A percentile compares a stretch with the other conserved stretches of the same genome.
Evolutionary conservation across 2,113 vertebrate species (phyloP).

Genomic region (Mandrillus leucophaeus): DNA sequence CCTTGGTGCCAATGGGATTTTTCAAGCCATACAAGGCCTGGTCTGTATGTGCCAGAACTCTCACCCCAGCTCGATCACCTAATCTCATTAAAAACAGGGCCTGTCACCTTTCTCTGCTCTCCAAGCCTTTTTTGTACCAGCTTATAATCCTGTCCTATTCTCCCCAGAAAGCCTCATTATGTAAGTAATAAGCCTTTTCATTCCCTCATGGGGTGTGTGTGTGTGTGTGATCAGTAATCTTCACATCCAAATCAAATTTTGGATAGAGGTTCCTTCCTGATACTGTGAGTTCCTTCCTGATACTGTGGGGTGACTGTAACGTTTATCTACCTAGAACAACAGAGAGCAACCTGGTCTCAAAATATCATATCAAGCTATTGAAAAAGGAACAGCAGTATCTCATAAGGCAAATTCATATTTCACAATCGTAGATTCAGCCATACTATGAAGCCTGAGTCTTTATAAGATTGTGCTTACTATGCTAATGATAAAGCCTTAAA

Average conservation of each 20-base stretch:
- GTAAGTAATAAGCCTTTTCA: background rate
- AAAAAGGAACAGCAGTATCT: background rate
- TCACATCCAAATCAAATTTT: background rate
- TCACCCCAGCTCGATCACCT: background rate
- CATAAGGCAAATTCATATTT: background rate
- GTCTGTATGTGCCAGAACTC: background rate
- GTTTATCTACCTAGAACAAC: background rate
- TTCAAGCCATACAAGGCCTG: background rate
- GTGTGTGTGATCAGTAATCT: background rate
- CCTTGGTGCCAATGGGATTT: background rate
- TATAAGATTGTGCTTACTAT: background rate
- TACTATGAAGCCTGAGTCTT: background rate
- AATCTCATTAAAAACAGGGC: background rate
- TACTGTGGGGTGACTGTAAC: background rate
- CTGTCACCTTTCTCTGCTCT: background rate
- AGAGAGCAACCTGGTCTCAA: background rate
- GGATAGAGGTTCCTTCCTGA: background rate
- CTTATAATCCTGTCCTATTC: background rate
- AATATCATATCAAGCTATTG: background rate
- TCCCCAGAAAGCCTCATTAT: background rate
- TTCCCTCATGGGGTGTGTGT: background rate
- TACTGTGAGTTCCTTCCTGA: background rate
- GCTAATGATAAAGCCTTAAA: background rate
- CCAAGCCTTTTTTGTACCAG: background rate
- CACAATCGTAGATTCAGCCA: background rate